phyloP scores from a whole-genome alignment of 2,113 vertebrate species.

The Hemiprocne comata region DNA sequence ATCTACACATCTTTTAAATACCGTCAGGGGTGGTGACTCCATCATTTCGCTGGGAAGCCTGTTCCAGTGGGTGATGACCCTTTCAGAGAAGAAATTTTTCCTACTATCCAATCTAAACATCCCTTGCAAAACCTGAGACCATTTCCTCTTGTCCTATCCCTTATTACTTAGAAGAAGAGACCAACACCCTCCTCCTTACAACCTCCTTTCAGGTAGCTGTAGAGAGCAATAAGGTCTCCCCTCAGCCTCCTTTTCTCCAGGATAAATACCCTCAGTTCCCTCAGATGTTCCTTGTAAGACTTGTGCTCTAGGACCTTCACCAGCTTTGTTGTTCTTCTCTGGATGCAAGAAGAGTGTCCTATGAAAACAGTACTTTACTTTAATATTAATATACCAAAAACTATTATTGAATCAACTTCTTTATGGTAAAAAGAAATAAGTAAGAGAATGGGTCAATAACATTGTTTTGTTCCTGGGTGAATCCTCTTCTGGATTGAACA shows the following conservation, averaged over 20 bases:
- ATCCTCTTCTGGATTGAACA: background rate
- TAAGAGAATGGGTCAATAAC: background rate
- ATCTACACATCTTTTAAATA: background rate
- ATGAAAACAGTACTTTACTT: background rate
- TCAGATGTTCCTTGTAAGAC: accelerated
- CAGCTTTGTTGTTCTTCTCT: accelerated
- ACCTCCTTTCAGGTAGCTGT: background rate
- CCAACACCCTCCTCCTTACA: accelerated
- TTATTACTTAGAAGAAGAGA: background rate
- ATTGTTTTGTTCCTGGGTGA: background rate
- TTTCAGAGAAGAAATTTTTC: accelerated
- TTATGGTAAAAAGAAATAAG: background rate
- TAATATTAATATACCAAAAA: background rate
- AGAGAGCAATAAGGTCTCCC: accelerated
- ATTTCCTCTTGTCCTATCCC: accelerated
- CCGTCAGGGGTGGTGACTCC: background rate
- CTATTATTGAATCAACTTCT: background rate
- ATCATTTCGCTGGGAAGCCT: background rate
- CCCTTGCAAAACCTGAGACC: no score
- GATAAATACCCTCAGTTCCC: background rate
- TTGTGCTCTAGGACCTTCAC: background rate
- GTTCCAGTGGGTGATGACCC: background rate
- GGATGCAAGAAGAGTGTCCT: background rate
- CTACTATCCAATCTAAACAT: no score
- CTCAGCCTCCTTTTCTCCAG: background rate